Evolutionary conservation across 2,888 invertebrate genomes (phyloP), one percentile per base, ranked within the genome.

Genomic region (Troglohyphantes excavatus): DNA sequence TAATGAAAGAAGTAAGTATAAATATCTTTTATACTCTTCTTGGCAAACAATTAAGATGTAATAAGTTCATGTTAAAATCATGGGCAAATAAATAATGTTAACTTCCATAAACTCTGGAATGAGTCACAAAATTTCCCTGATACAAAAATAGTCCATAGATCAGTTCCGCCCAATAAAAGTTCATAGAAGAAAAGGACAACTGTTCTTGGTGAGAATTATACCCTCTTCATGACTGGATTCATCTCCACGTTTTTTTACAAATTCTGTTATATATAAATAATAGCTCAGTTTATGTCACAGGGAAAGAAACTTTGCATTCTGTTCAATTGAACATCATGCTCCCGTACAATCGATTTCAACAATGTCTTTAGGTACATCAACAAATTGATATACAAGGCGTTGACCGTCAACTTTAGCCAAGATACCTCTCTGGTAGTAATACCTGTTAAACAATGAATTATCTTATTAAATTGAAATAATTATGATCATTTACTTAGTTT

Each of bases 381-480:
- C 99, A 95, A 99, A 99, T 95, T 99, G 99, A 95, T 99, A 99
- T 90, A 99, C 99, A 92, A 99, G 95, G 92, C 99, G 95, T 94
- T 99, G 99, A 26, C 99, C 99, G 94, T 99, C 99, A 91, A 99
- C 99, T 95, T 99, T 99, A 92, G 99, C 99, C 92, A 99, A 95
- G 93, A 99, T 99, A 92, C 99, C 99, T 92, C 99, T 96, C 94
- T 99, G 99, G 95, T 99, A 99, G 94, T 99, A 99, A 94, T 99
- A 99, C 94, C 95, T 95, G 92, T n/a, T n/a, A 27, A 92, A 70
- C n/a, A 17, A 17, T 46, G 19, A 73, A 72, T 46, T 39, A 13
- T 0, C 26, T 67, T n/a, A 46, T 43, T 68, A n/a, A 39, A 21
- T 7, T 39, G n/a, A n/a, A n/a, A n/a, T n/a, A n/a, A n/a, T n/a